A percentile compares a stretch with the other conserved stretches of the same genome.
These are phyloP conservation scores for Astreopora myriophthalma DNA, from an alignment of 64 coral and sea anemone genomes.

Conservation along the genomic window DNA sequence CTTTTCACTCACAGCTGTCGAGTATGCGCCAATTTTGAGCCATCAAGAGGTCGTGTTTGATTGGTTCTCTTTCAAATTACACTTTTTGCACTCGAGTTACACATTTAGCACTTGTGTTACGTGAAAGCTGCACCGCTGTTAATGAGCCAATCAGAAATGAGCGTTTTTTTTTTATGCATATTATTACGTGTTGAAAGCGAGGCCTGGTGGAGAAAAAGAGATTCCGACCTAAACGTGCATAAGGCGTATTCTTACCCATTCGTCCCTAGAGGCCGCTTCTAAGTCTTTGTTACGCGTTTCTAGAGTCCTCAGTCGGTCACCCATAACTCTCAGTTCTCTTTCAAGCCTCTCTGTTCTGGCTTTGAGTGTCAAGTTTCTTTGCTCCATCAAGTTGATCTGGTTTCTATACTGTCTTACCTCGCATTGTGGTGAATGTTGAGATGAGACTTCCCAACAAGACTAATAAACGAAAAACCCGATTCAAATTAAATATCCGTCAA, in stretches of 20 bases:
- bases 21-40: too few species aligned
- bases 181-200: too few species aligned
- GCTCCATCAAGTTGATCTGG: constrained; percentile 81
- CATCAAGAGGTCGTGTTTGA: too few species aligned
- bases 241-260: constrained; percentile 15
- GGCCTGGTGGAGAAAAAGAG: too few species aligned
- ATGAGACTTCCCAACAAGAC: background rate
- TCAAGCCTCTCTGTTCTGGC: constrained; percentile 88
- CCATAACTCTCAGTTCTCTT: constrained; percentile 76
- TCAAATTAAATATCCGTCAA: background rate
- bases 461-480: background rate
- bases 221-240: too few species aligned
- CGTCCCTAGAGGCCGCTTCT: background rate
- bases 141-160: too few species aligned
- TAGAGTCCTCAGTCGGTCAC: constrained; percentile 61
- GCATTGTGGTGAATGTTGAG: constrained; percentile 32
- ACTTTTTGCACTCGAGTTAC: too few species aligned
- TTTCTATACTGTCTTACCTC: constrained; percentile 65
- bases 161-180: too few species aligned
- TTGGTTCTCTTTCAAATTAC: too few species aligned
- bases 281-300: constrained; percentile 58
- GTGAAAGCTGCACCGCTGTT: too few species aligned
- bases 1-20: too few species aligned
- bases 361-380: constrained; percentile 82
- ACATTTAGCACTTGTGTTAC: too few species aligned